Percentiles rank a stretch among this genome's conserved stretches.
These are phyloP conservation scores for Oxyura jamaicensis DNA, from an alignment of 2,113 vertebrate species.

Conservation along the genomic window DNA sequence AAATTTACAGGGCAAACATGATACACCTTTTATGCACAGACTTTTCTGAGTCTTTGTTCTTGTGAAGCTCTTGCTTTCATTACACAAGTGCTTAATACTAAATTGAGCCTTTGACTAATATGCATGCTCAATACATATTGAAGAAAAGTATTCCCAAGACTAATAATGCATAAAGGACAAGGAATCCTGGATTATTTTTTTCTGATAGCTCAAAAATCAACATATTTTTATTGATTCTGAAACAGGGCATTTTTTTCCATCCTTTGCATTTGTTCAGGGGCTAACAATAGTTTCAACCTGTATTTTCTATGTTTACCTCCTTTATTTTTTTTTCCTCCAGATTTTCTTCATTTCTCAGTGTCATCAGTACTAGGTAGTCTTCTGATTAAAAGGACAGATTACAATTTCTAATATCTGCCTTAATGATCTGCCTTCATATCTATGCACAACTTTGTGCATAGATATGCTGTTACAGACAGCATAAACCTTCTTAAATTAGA, in stretches of 20 bases:
- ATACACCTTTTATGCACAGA: neutral
- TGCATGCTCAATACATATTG: fast-evolving
- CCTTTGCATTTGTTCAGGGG: neutral
- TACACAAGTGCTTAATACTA: neutral
- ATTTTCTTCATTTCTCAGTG: neutral
- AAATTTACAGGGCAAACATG: neutral
- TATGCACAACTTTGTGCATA: fast-evolving
- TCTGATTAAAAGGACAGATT: neutral
- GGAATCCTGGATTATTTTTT: neutral
- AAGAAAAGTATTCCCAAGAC: neutral
- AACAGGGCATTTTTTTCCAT: fast-evolving
- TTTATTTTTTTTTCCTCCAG: fast-evolving
- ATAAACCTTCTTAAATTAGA: neutral
- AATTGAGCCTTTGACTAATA: neutral
- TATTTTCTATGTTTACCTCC: neutral
- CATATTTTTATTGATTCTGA: neutral
- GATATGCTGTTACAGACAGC: neutral
- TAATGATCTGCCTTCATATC: neutral
- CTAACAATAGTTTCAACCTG: neutral
- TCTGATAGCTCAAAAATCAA: neutral
- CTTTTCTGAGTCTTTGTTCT: neutral
- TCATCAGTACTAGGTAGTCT: neutral
- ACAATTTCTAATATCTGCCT: neutral
- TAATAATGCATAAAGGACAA: neutral
- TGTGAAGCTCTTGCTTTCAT: neutral